Percentiles rank a stretch among this genome's conserved stretches.
phyloP scores from a whole-genome alignment of 1,140 invertebrate genomes.

The Drosophila biarmipes region DNA sequence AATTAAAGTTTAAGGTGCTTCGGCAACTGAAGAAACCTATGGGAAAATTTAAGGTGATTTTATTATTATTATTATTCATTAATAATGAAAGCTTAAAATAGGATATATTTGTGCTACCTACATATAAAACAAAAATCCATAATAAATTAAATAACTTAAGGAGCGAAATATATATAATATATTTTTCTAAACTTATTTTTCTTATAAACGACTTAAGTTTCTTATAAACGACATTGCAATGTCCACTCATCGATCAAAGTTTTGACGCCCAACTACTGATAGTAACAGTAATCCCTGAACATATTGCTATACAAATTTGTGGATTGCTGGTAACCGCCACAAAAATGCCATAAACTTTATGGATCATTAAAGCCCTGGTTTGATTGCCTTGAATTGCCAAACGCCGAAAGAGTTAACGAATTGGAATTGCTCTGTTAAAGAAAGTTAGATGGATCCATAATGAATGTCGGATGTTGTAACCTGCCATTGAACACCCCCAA shows the following conservation, averaged over 20 bases:
- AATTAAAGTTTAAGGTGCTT: conserved; percentile 3
- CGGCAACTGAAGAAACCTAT: neutral
- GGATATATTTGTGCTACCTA: no score
- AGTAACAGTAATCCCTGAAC: neutral
- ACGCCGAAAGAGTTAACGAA: conserved; percentile 37
- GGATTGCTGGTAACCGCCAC: neutral
- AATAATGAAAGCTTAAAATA: no score
- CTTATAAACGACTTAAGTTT: no score
- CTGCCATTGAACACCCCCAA: conserved; percentile 45
- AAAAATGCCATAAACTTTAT: conserved; percentile 10
- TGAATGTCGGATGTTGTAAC: conserved; percentile 45
- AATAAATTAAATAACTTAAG: no score
- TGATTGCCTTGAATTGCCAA: conserved; percentile 27
- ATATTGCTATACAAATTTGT: neutral
- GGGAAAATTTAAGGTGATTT: neutral
- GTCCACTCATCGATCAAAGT: neutral
- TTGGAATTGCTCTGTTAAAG: conserved; percentile 21
- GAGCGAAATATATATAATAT: no score
- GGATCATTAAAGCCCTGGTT: conserved; percentile 27
- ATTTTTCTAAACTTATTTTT: no score
- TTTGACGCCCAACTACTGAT: neutral
- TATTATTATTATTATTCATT: no score
- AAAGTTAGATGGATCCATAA: conserved; percentile 47
- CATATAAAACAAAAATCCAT: no score
- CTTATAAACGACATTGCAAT: neutral